These are phyloP conservation scores for Palythoa heliodiscus DNA, from an alignment of 92 coral and sea anemone species.

Conservation along the genomic window DNA sequence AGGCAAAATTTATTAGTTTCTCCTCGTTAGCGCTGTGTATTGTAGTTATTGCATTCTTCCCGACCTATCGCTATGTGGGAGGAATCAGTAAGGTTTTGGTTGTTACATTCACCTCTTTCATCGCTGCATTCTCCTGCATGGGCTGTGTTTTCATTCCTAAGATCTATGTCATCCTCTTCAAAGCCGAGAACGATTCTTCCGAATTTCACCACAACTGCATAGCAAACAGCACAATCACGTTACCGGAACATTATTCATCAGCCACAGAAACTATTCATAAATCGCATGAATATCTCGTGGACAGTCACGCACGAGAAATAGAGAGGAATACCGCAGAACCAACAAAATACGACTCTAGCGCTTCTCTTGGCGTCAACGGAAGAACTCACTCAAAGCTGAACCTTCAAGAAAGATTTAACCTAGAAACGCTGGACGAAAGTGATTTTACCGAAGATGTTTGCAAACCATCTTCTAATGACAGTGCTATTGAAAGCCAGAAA, in stretches of 20 bases:
- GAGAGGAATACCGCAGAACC: not conserved
- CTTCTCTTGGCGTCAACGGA: not conserved
- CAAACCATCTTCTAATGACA: not conserved
- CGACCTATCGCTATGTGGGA: constrained; percentile 89
- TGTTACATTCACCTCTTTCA: constrained; percentile 73
- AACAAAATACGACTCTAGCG: not conserved
- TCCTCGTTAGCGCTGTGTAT: constrained; percentile 89
- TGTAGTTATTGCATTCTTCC: constrained; percentile 83
- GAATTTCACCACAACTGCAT: not conserved
- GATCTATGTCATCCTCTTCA: not conserved
- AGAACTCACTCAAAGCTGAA: not conserved
- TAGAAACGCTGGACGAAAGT: constrained; percentile 10
- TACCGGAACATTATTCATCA: not conserved
- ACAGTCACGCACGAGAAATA: not conserved
- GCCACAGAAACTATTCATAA: not conserved
- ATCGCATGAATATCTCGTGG: not conserved
- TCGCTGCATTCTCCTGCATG: constrained; percentile 80
- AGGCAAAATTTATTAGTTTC: constrained; percentile 91
- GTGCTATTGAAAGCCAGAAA: not conserved
- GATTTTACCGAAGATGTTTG: not conserved
- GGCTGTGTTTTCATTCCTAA: constrained; percentile 57
- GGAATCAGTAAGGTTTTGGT: constrained; percentile 86
- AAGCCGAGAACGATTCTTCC: not conserved
- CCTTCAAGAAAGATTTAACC: constrained; percentile 3
- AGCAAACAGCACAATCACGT: not conserved